Conservation (phyloP, 2,888 invertebrate species). For the Beris chalybata region DNA sequence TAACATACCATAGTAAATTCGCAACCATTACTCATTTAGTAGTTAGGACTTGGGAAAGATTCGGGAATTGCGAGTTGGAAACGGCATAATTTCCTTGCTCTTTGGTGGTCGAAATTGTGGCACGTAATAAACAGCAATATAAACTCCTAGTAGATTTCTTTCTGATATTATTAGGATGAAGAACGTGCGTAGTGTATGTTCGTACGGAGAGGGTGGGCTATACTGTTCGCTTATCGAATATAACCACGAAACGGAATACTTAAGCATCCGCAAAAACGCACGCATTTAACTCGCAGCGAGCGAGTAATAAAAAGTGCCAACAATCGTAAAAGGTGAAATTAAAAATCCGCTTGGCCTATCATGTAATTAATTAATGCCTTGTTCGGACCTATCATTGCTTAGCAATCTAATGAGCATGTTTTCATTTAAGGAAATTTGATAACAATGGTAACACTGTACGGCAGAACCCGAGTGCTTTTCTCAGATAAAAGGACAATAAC, state of each 20-base stretch:
- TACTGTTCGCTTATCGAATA: slow-evolving; percentile 10
- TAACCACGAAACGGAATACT: slow-evolving; percentile 9
- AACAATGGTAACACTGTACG: slow-evolving; percentile 7
- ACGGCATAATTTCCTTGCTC: slow-evolving; percentile 23
- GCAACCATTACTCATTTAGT: slow-evolving; percentile 30
- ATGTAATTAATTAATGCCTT: slow-evolving; percentile 32
- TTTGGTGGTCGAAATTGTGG: slow-evolving; percentile 13
- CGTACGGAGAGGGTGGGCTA: too few species aligned
- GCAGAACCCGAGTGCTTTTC: slow-evolving; percentile 4
- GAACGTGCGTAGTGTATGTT: too few species aligned
- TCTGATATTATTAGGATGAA: too few species aligned
- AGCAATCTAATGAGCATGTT: slow-evolving; percentile 32
- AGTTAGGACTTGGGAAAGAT: slow-evolving; percentile 12
- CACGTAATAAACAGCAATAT: slow-evolving; percentile 23
- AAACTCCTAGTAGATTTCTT: too few species aligned
- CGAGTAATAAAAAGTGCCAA: slow-evolving; percentile 28
- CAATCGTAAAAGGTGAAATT: slow-evolving; percentile 25
- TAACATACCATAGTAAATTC: slow-evolving; percentile 3
- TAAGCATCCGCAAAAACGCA: slow-evolving; percentile 20
- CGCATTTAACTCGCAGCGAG: slow-evolving; percentile 15
- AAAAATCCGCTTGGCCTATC: slow-evolving; percentile 24
- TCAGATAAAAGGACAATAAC: slow-evolving; percentile 20
- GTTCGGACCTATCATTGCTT: slow-evolving; percentile 27
- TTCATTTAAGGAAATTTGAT: slow-evolving; percentile 30
- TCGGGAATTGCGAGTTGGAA: slow-evolving; percentile 21